Evolutionary conservation across 1,140 invertebrate genomes (phyloP).

Genomic region (Cherax quadricarinatus): DNA sequence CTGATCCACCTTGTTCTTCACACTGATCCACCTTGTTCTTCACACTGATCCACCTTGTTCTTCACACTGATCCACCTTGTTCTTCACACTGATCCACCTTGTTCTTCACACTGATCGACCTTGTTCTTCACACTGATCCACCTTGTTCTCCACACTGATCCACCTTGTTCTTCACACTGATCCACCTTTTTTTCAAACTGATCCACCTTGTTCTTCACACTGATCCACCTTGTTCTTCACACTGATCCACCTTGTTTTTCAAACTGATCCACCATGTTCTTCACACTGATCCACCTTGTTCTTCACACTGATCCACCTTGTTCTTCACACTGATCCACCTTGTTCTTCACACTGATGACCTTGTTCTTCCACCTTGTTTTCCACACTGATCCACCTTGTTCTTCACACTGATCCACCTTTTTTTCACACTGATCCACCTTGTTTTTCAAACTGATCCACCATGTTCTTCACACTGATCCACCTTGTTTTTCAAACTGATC

Average conservation of each 20-base stretch:
- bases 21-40: background rate
- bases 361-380: background rate
- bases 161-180: background rate
- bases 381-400: background rate
- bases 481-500: background rate
- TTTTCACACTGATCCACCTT: background rate
- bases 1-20: background rate
- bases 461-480: background rate
- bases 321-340: background rate
- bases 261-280: background rate
- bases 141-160: background rate
- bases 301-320: background rate
- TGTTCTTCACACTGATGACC: background rate
- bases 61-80: background rate
- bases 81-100: background rate
- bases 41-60: too few relatives aligned
- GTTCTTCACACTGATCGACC: background rate
- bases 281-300: background rate
- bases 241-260: too few relatives aligned
- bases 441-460: background rate
- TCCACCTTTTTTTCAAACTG: background rate
- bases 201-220: background rate
- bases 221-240: background rate
- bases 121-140: background rate
- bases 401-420: background rate